Evolutionary conservation across 2,888 invertebrate species (phyloP).

Genomic region (Xestobium rufovillosum): DNA sequence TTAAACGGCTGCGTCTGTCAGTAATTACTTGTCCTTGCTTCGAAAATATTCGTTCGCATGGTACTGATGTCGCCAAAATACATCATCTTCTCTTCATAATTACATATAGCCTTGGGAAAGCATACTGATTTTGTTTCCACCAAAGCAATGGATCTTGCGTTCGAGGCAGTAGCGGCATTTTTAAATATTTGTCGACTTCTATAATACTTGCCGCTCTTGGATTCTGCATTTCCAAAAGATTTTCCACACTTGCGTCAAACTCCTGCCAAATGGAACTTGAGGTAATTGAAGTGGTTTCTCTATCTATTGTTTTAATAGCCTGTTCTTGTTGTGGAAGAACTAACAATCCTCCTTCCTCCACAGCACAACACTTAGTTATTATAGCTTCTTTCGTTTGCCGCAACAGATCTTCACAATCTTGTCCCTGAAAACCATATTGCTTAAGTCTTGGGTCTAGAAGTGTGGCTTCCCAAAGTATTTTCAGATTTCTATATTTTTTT

Average conservation of each 20-base stretch:
- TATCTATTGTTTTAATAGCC: not conserved
- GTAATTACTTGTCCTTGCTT: slow-evolving; percentile 4
- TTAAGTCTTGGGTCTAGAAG: slow-evolving; percentile 6
- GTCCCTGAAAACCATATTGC: not conserved
- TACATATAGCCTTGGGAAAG: not conserved
- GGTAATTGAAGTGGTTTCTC: not conserved
- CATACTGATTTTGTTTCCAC: slow-evolving; percentile 3
- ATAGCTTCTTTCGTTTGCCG: not conserved
- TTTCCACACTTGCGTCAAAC: slow-evolving; percentile 1
- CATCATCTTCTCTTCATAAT: slow-evolving; percentile 5
- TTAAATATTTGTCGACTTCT: slow-evolving; percentile 6
- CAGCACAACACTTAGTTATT: slow-evolving; percentile 3
- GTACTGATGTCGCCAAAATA: slow-evolving; percentile 4
- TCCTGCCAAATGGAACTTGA: not conserved
- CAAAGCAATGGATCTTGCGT: slow-evolving; percentile 1
- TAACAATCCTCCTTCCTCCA: slow-evolving; percentile 1
- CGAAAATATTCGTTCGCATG: slow-evolving; percentile 6
- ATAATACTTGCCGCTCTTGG: slow-evolving; percentile 1
- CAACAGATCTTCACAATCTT: not conserved
- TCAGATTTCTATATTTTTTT: too few species aligned
- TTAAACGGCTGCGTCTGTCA: not conserved
- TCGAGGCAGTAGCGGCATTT: slow-evolving; percentile 4
- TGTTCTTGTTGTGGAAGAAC: slow-evolving; percentile 1
- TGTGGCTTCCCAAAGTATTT: slow-evolving; percentile 5
- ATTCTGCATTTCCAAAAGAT: not conserved